Percentiles rank a stretch among this genome's conserved stretches.
phyloP scores from a whole-genome alignment of 2,797 vertebrate genomes.

The Propithecus deckenii region DNA sequence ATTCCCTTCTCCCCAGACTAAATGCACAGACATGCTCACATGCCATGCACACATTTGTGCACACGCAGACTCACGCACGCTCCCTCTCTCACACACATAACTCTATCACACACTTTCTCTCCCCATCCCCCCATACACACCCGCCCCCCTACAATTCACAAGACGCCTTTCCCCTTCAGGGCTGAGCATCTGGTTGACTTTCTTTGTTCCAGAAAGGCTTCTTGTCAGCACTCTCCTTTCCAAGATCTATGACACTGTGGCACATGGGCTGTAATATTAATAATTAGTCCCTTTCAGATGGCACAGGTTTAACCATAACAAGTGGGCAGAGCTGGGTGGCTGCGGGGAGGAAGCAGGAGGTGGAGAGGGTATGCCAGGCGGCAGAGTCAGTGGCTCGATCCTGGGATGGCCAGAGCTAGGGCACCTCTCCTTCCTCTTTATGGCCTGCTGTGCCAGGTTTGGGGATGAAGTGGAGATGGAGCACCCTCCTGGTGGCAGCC shows the following conservation, averaged over 20 bases:
- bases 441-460: not conserved
- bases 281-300: not conserved
- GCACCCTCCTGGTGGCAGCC: not conserved
- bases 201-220: slow-evolving; percentile 41
- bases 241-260: not conserved
- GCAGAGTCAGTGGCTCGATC: not conserved
- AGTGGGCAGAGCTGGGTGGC: not conserved
- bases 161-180: not conserved
- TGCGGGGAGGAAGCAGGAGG: not conserved
- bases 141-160: not conserved
- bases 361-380: not conserved
- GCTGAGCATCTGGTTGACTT: not conserved
- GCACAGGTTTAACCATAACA: not conserved
- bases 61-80: too few relatives aligned
- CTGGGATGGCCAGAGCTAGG: not conserved
- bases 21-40: not conserved
- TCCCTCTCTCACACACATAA: not conserved
- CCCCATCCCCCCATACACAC: not conserved
- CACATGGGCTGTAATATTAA: too few relatives aligned
- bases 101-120: not conserved
- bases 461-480: not conserved
- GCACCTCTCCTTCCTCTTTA: not conserved
- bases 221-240: not conserved
- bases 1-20: not conserved
- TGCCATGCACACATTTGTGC: fast-evolving